Percentiles rank a stretch among this genome's conserved stretches.
These are phyloP conservation scores for Cricetomys ansorgei DNA, from an alignment of 2,113 vertebrate species.

Conservation along the genomic window DNA sequence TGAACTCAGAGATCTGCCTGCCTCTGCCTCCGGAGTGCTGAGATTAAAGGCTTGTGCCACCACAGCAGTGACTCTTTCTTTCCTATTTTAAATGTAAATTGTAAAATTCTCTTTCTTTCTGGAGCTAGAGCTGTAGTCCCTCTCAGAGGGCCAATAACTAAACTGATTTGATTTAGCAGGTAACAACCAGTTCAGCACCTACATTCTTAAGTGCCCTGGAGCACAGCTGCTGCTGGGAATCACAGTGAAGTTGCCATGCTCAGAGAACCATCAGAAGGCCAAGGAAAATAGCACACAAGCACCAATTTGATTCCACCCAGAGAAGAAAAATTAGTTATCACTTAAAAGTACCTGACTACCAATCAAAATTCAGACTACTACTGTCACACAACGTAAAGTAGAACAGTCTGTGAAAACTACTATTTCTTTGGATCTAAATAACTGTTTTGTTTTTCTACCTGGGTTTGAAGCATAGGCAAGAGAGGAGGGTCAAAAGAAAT, in stretches of 20 bases:
- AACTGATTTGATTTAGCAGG: too few relatives aligned
- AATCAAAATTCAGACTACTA: neutral
- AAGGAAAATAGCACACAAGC: conserved; percentile 4
- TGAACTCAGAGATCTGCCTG: too few relatives aligned
- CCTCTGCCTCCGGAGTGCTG: too few relatives aligned
- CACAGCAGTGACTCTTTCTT: too few relatives aligned
- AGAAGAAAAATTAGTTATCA: neutral
- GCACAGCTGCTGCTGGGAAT: neutral
- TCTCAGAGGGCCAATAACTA: neutral
- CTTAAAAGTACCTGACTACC: neutral
- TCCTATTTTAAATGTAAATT: conserved; percentile 17
- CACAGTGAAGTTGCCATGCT: neutral
- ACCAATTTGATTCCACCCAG: neutral
- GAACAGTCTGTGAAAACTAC: conserved; percentile 9
- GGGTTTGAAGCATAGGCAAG: neutral
- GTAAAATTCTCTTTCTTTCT: neutral
- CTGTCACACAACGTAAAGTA: neutral
- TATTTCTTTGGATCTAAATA: neutral
- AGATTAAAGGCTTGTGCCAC: too few relatives aligned
- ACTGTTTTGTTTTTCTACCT: neutral
- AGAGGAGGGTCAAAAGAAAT: conserved; percentile 17
- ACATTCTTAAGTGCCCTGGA: neutral
- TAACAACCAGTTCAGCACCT: neutral
- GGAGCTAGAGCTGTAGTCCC: neutral
- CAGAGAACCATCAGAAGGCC: neutral